Evolutionary conservation across 53 echinoderm and acorn worm species (phyloP).

Genomic region (Echinarachnius parma): DNA sequence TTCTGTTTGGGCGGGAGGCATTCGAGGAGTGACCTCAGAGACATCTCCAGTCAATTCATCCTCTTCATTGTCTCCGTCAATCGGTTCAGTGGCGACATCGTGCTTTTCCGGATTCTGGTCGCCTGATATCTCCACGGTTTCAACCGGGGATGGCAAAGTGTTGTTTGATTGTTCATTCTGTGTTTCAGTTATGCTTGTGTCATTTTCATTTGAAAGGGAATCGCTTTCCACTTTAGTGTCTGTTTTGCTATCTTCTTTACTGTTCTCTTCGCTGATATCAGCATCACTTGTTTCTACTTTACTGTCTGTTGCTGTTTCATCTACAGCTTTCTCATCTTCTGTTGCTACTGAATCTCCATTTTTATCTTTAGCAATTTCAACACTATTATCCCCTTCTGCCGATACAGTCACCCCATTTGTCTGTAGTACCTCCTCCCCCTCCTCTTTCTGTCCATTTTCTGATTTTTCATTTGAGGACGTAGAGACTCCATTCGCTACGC

Average conservation of each 20-base stretch:
- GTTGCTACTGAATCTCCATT: not conserved
- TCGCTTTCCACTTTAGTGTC: too few species aligned
- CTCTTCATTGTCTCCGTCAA: constrained; percentile 12
- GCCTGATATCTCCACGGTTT: constrained; percentile 6
- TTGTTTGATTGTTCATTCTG: not conserved
- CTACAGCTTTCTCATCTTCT: not conserved
- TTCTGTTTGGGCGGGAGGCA: constrained; percentile 10
- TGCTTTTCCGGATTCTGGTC: not conserved
- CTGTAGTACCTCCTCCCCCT: not conserved
- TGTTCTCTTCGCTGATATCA: not conserved
- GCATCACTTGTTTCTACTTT: constrained; percentile 6
- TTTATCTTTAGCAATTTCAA: too few species aligned
- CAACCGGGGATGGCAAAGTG: not conserved
- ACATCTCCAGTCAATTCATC: not conserved
- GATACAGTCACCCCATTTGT: not conserved
- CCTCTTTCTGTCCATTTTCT: not conserved
- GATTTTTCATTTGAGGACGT: not conserved
- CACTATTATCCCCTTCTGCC: not conserved
- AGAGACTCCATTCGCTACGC: not conserved
- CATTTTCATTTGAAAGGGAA: not conserved
- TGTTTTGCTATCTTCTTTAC: not conserved
- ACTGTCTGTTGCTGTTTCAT: not conserved
- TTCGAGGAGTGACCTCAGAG: not conserved
- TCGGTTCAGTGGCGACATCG: constrained; percentile 26
- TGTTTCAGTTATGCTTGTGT: not conserved